Conservation (phyloP, 2,888 invertebrate genomes). For the Lacanobia wlatinum region DNA sequence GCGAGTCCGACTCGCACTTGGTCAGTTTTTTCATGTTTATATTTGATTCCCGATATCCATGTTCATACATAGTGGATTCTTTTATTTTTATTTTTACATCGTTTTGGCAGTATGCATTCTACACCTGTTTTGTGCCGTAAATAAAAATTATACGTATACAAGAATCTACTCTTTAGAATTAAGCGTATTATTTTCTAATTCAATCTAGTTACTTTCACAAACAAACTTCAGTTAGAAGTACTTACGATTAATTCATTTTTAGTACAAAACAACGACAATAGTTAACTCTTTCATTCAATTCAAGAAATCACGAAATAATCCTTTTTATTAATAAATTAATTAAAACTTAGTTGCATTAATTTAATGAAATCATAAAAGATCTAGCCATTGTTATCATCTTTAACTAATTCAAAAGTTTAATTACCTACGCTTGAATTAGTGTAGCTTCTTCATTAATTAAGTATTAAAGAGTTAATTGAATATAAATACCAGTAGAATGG, state of each 20-base stretch:
- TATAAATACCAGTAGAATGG: neutral
- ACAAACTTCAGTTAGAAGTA: neutral
- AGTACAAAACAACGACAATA: neutral
- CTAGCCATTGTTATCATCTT: neutral
- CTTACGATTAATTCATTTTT: neutral
- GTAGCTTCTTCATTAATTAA: neutral
- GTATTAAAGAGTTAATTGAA: neutral
- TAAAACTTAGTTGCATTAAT: neutral
- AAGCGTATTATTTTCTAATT: neutral
- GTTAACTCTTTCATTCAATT: neutral
- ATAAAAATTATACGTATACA: neutral
- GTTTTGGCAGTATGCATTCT: too few species aligned
- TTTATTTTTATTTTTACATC: too few species aligned
- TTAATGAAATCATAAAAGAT: neutral
- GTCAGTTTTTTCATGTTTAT: too few species aligned
- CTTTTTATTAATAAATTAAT: neutral
- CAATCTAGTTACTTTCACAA: slow-evolving; percentile 1
- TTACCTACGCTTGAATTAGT: neutral
- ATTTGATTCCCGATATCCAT: neutral
- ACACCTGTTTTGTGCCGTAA: neutral
- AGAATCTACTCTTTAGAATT: neutral
- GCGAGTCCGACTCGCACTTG: too few species aligned
- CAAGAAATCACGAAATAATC: neutral
- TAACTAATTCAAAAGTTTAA: neutral
- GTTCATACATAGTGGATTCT: neutral